Base-by-base conservation (phyloP, 2,888 invertebrate genomes). In the Mythimna impura region DNA sequence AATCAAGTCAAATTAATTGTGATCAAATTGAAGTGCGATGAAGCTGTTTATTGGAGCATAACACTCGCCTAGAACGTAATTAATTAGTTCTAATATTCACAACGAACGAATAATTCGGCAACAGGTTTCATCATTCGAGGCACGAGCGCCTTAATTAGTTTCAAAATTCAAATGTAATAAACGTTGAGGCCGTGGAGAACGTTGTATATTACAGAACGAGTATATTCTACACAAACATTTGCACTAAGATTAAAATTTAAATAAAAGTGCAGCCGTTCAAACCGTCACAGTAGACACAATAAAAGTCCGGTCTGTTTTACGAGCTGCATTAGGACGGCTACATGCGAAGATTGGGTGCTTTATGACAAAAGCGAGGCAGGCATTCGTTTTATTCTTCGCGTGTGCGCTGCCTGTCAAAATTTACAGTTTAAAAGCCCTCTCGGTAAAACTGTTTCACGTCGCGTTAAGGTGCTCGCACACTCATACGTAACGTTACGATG, bases 391-490 rank as follows among this genome's bases (percentile, higher is more conserved):
- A 73, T 81, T 72, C 36, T 22, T 61, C 54, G 54, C 52, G 62
- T 81, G 67, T 71, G 71, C 60, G 77, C 47, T 70, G 72, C 74
- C 62, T 64, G 68, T 68, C 85, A 64, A 74, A 81, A 84, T 78
- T 73, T 75, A 78, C 66, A 81, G 70, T 78, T 72, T 78, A 81
- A 84, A 84, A 81, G 60, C 69, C 12, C 58, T 68, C 60, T 50
- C 60, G 40, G 69, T 63, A 66, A 69, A 78, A 80, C 54, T 76
- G 82, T 25, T 62, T 14, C 50, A 50, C 78, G 25, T 68, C 20
- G 61, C 17, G 58, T 57, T 68, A 66, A 55, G 73, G 55, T 63
- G n/a, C 22, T 52, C 30, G 50, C 22, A 55, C 30, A 77, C 78
- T 62, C 64, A 22, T 25, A 14, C 34, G 65, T 62, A 55, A 43